phyloP scores from a whole-genome alignment of 1,140 invertebrate genomes.

The Drosophila pandora region DNA sequence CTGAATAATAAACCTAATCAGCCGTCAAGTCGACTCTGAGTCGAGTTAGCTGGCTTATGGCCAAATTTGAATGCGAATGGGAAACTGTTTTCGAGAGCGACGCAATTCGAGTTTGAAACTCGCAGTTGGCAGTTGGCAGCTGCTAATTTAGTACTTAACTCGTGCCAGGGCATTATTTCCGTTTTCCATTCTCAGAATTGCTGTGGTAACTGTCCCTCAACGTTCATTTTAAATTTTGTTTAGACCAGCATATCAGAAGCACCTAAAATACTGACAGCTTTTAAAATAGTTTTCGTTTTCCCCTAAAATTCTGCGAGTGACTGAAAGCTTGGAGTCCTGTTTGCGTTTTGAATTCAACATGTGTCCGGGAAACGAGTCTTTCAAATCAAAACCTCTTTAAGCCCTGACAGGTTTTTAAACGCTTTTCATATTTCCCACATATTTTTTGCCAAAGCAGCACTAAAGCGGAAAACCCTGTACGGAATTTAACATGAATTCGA shows the following conservation, averaged over 20 bases:
- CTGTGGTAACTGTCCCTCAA: conserved; percentile 28
- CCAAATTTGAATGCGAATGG: conserved; percentile 51
- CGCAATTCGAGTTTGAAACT: conserved; percentile 39
- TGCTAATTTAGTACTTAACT: conserved; percentile 35
- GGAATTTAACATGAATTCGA: conserved; percentile 16
- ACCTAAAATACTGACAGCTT: not conserved
- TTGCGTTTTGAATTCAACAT: conserved; percentile 16
- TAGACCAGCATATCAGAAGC: conserved; percentile 14
- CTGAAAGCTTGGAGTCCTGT: not conserved
- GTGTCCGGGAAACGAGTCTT: not conserved
- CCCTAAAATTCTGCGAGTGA: not conserved
- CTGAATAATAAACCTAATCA: conserved; percentile 77
- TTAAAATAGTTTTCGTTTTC: not conserved
- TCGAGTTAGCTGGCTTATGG: conserved; percentile 40
- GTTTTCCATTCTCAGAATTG: conserved; percentile 5
- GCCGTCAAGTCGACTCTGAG: conserved; percentile 35
- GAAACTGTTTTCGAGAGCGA: conserved; percentile 37
- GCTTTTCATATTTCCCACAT: not conserved
- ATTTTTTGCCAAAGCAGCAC: not conserved
- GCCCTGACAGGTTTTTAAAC: not conserved
- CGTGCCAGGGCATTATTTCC: conserved; percentile 34
- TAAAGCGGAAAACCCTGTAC: not conserved
- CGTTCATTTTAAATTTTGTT: conserved; percentile 1
- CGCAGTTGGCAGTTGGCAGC: conserved; percentile 35
- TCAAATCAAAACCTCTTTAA: not conserved